A percentile compares a stretch with the other conserved stretches of the same genome.
These are phyloP conservation scores for Epicampocera succincta DNA, from an alignment of 2,888 invertebrate species.

Conservation along the genomic window DNA sequence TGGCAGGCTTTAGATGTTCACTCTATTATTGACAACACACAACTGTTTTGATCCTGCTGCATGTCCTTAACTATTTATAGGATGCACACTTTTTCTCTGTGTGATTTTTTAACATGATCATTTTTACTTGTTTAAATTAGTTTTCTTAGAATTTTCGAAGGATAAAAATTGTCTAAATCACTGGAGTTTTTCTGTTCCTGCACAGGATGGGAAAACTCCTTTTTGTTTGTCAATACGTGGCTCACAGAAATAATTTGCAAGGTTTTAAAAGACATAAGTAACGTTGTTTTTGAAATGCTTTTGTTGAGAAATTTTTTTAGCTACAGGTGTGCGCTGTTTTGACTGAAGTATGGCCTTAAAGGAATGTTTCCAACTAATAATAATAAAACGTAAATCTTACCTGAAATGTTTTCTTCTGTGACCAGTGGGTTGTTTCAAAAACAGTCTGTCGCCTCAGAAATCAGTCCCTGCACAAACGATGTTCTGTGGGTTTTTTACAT, in stretches of 20 bases:
- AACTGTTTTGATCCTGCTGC: conserved; percentile 46
- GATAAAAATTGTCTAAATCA: background rate
- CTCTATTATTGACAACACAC: conserved; percentile 21
- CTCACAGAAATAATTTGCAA: conserved; percentile 18
- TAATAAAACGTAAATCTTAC: conserved; percentile 12
- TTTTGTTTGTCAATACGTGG: background rate
- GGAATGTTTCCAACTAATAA: conserved; percentile 30
- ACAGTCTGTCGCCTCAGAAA: conserved; percentile 25
- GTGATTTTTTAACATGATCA: conserved; percentile 28
- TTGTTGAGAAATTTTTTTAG: conserved; percentile 17
- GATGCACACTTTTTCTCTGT: background rate
- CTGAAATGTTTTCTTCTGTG: conserved; percentile 18
- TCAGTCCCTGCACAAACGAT: background rate
- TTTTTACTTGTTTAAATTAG: conserved; percentile 11
- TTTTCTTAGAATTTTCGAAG: conserved; percentile 22
- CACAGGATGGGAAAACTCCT: background rate
- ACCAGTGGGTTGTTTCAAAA: conserved; percentile 32
- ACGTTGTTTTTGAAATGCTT: background rate
- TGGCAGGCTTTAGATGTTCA: conserved; percentile 20
- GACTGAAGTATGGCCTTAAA: conserved; percentile 25
- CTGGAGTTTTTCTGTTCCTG: too few species aligned
- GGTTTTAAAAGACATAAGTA: background rate
- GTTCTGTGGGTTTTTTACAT: background rate
- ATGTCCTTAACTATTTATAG: conserved; percentile 60
- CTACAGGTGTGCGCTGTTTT: conserved; percentile 40